Evolutionary conservation across 1,140 invertebrate genomes (phyloP).

Genomic region (Rhopalosiphum maidis): DNA sequence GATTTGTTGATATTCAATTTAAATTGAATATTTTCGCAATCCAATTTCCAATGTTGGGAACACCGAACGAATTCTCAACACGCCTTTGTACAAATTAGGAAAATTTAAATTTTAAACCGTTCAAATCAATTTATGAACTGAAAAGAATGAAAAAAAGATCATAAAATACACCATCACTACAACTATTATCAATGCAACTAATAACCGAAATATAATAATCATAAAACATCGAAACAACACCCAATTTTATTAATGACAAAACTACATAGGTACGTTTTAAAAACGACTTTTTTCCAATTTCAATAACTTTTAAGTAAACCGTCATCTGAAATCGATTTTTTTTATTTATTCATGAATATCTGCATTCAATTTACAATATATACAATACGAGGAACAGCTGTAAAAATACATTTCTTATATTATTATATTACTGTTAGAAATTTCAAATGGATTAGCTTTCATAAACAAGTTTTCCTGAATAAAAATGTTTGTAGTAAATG

Average conservation of each 20-base stretch:
- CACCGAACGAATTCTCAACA: not conserved
- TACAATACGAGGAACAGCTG: no score
- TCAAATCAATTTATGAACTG: not conserved
- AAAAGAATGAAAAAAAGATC: not conserved
- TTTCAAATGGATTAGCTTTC: not conserved
- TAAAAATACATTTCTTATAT: not conserved
- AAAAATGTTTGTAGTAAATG: not conserved
- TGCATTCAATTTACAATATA: not conserved
- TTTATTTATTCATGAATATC: not conserved
- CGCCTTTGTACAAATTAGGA: not conserved
- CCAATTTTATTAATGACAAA: not conserved
- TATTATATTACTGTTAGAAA: not conserved
- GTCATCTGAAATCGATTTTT: not conserved
- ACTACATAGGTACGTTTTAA: not conserved
- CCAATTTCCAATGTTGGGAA: not conserved
- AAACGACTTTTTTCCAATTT: not conserved
- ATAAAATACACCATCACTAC: no score
- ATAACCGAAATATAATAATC: not conserved
- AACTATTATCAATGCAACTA: no score
- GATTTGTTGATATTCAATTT: conserved; percentile 4
- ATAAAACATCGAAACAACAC: not conserved
- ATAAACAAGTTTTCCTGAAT: not conserved
- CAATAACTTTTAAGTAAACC: not conserved
- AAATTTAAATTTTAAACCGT: not conserved
- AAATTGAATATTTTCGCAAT: not conserved